Percentiles rank a stretch among this genome's conserved stretches.
These are phyloP conservation scores for Drosophila aff. DNA, from an alignment of 1,140 invertebrate genomes.

Conservation along the genomic window DNA sequence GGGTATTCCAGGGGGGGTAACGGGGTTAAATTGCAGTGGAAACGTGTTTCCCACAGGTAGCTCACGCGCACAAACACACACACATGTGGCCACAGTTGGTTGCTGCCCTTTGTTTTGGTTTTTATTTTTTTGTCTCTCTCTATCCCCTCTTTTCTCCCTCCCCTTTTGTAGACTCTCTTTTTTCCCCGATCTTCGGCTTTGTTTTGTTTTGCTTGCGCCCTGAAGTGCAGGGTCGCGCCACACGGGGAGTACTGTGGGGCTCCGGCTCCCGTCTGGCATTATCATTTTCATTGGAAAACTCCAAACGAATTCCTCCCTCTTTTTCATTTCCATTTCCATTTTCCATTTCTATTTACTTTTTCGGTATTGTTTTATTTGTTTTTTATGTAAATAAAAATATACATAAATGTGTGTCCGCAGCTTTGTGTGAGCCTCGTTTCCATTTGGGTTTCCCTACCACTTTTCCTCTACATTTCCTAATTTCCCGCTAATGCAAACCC, in stretches of 20 bases:
- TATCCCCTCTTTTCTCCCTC: not conserved
- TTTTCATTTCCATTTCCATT: conserved; percentile 25
- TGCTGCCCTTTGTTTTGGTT: conserved; percentile 44
- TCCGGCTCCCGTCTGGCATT: conserved; percentile 16
- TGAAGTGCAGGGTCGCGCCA: conserved; percentile 25
- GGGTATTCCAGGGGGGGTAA: conserved; percentile 8
- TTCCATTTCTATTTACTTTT: conserved; percentile 51
- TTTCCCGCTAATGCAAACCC: conserved; percentile 1
- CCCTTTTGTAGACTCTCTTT: conserved; percentile 3
- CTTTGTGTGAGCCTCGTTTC: conserved; percentile 44
- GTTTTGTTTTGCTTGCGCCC: conserved; percentile 28
- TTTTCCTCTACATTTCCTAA: not conserved
- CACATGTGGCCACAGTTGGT: conserved; percentile 37
- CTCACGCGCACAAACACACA: conserved; percentile 25
- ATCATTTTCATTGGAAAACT: conserved; percentile 60
- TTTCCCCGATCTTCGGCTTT: conserved; percentile 20
- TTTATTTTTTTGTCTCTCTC: conserved; percentile 12
- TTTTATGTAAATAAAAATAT: conserved; percentile 57
- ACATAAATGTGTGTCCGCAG: conserved; percentile 30
- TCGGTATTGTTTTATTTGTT: conserved; percentile 66
- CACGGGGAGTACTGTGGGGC: not conserved
- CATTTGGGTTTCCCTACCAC: not conserved
- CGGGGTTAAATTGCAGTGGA: conserved; percentile 31
- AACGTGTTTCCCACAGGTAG: conserved; percentile 81
- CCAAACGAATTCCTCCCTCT: conserved; percentile 19